Evolutionary conservation across 2,888 invertebrate species (phyloP).

Genomic region (Baronia brevicornis): DNA sequence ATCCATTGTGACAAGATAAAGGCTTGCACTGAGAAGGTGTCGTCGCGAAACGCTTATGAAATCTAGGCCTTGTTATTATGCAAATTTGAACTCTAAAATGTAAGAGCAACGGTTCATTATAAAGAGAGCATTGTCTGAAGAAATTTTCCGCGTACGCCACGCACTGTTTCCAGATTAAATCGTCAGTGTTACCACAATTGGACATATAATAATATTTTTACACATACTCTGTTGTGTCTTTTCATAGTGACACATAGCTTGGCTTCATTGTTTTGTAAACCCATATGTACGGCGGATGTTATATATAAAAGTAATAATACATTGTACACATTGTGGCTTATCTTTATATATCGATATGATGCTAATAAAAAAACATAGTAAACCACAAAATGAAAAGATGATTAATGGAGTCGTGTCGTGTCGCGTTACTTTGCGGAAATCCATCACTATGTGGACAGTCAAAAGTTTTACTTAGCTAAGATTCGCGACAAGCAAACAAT

Average conservation of each 20-base stretch:
- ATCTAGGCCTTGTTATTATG: conserved; percentile 6
- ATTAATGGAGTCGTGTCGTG: too few species aligned
- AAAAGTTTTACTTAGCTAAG: too few species aligned
- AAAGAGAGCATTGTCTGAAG: conserved; percentile 15
- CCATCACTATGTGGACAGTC: too few species aligned
- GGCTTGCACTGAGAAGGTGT: conserved; percentile 26
- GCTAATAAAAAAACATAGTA: too few species aligned
- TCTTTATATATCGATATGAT: too few species aligned
- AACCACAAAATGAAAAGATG: too few species aligned
- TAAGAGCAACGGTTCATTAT: conserved; percentile 19
- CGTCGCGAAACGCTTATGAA: conserved; percentile 30
- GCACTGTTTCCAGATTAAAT: conserved; percentile 62
- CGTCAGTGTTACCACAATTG: conserved; percentile 48
- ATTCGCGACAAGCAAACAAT: too few species aligned
- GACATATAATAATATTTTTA: conserved; percentile 28
- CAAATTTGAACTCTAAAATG: conserved; percentile 21
- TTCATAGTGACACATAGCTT: conserved; percentile 5
- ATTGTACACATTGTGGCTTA: not conserved
- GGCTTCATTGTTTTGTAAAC: conserved; percentile 9
- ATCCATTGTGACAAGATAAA: conserved; percentile 30
- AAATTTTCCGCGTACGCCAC: conserved; percentile 35
- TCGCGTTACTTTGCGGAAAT: too few species aligned
- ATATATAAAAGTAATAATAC: not conserved
- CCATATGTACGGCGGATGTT: not conserved
- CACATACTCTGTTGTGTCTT: conserved; percentile 17